Evolutionary conservation across 2,113 vertebrate genomes (phyloP).

Genomic region (Seriola rivoliana): DNA sequence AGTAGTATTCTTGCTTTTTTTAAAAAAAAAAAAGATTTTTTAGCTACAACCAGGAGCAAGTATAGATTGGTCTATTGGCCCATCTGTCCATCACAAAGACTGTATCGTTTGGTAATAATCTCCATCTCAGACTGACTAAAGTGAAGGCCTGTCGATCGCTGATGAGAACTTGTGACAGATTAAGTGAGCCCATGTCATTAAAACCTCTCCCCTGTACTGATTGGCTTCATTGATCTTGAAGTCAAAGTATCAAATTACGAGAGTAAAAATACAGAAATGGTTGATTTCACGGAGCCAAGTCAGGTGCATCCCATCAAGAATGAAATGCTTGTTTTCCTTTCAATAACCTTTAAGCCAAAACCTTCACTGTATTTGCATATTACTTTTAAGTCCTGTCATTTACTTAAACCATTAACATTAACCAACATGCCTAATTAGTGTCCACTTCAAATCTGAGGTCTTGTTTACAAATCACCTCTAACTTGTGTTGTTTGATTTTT

Average conservation of each 20-base stretch:
- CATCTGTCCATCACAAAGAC: conserved; percentile 1
- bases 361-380: conserved; percentile 7
- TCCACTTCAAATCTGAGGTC: not conserved
- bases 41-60: not conserved
- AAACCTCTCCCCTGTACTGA: conserved; percentile 31
- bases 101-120: not conserved
- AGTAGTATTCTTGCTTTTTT: too few species aligned
- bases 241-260: conserved; percentile 34
- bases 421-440: not conserved
- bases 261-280: conserved; percentile 13
- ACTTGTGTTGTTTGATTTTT: not conserved
- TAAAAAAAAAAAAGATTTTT: not conserved
- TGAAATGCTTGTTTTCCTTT: conserved; percentile 23
- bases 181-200: conserved; percentile 48
- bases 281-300: conserved; percentile 17
- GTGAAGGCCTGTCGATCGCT: not conserved
- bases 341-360: conserved; percentile 25
- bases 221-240: conserved; percentile 55
- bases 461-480: not conserved
- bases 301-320: not conserved
- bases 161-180: conserved; percentile 21
- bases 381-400: not conserved
- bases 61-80: not conserved
- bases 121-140: not conserved
- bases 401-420: not conserved